Evolutionary conservation across 35 echinoderm and acorn worm genomes (phyloP).

Genomic region (Lytechinus pictus): DNA sequence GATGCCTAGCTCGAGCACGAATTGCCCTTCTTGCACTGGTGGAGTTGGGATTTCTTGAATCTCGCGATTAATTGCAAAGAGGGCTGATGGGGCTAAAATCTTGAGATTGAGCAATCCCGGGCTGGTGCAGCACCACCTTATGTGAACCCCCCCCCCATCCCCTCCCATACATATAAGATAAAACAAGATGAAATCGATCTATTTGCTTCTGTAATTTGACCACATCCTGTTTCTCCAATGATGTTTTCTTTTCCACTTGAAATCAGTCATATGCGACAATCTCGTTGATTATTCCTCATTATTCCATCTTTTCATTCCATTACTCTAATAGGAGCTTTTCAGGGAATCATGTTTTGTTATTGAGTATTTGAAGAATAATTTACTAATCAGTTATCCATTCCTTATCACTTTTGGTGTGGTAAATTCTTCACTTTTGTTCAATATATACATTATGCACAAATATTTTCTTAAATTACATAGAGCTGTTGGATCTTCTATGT

Average conservation of each 20-base stretch:
- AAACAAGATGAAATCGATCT: neutral
- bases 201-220: neutral
- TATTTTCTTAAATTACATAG: neutral
- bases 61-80: too few species aligned
- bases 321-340: neutral
- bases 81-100: too few species aligned
- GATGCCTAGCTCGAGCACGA: too few species aligned
- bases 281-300: neutral
- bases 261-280: neutral
- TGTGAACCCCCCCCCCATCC: too few species aligned
- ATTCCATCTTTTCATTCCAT: neutral
- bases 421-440: neutral
- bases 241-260: conserved; percentile 6
- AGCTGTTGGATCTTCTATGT: neutral
- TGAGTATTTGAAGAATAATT: neutral
- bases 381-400: neutral
- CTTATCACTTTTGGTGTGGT: neutral
- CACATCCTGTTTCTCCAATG: neutral
- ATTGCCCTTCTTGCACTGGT: too few species aligned
- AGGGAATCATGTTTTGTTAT: neutral
- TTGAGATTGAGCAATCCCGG: too few species aligned
- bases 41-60: too few species aligned
- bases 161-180: too few species aligned
- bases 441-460: neutral
- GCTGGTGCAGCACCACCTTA: too few species aligned